phyloP scores from a whole-genome alignment of 1,140 invertebrate genomes.

The Brachionus rotundiformis region DNA sequence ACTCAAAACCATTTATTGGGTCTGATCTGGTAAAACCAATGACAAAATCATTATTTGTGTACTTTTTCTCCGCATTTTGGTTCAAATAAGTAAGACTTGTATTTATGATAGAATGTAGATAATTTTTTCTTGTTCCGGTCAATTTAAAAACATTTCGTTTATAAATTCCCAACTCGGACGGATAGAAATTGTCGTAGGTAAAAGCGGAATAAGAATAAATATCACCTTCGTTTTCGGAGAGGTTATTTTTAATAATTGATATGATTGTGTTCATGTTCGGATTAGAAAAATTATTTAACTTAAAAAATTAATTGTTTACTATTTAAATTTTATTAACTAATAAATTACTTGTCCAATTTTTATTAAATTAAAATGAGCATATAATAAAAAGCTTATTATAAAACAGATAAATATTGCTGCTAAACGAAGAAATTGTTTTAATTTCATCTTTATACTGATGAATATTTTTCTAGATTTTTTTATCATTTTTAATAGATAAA shows the following conservation, averaged over 20 bases:
- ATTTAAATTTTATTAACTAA: not conserved
- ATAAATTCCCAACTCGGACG: slow-evolving; percentile 4
- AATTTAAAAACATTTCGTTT: slow-evolving; percentile 22
- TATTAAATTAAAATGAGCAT: not conserved
- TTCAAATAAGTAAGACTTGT: not conserved
- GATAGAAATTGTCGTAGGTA: slow-evolving; percentile 32
- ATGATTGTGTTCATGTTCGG: not conserved
- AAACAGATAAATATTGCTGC: not conserved
- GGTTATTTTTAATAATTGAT: not conserved
- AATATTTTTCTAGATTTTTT: too few species aligned
- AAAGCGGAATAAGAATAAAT: slow-evolving; percentile 38
- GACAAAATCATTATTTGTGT: not conserved
- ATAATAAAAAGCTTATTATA: not conserved
- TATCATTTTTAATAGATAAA: not conserved
- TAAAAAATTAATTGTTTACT: not conserved
- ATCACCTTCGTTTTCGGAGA: slow-evolving; percentile 7
- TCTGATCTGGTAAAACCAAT: slow-evolving; percentile 19
- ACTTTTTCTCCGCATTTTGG: not conserved
- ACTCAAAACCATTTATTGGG: slow-evolving; percentile 1
- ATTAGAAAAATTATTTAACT: not conserved
- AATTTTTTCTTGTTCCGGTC: not conserved
- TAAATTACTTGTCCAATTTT: not conserved
- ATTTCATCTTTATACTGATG: slow-evolving; percentile 10
- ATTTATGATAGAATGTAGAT: not conserved
- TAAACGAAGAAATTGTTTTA: not conserved